Base-by-base conservation (phyloP, 2,888 invertebrate species). In the Lepetodrilus schrolli region DNA sequence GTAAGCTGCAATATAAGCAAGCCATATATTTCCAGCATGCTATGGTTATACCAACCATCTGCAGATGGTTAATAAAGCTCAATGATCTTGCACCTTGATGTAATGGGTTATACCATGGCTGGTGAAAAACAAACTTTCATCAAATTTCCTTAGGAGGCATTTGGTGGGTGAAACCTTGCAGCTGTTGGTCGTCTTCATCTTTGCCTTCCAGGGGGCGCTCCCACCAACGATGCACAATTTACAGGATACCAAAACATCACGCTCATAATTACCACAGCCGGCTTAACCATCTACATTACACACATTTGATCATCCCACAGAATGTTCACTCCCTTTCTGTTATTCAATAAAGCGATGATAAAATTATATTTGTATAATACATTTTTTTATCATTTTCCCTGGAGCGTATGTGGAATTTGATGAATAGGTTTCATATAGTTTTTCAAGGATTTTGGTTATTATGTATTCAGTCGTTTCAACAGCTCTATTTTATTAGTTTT, bases 241-340 rank as follows among this genome's bases (percentile, higher is more conserved):
- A 58, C 58, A 58, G n/a, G 58, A 58, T 58, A 58, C 26, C 58
- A 58, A n/a, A 58, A 58, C 58, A 58, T 58, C 58, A 58, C 58
- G 58, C 58, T 58, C 34, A 58, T 58, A 30, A 58, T 58, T 58
- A 58, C 58, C n/a, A 17, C n/a, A 30, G 13, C 17, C 23, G n/a
- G n/a, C 26, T 34, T 30, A 17, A 30, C 30, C 58, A 17, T 23
- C 58, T 58, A 58, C 58, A 58, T 58, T 58, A 30, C 58, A 26
- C 8, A n/a, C n/a, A 34, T 58, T 58, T 30, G 30, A 58, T 58
- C 17, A 58, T 58, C 58, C 30, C 43, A n/a, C n/a, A n/a, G n/a
- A n/a, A n/a, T n/a, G n/a, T n/a, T n/a, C n/a, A n/a, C n/a, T n/a
- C n/a, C n/a, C n/a, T n/a, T n/a, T n/a, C n/a, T n/a, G n/a, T n/a